These are phyloP conservation scores for Lanius ludovicianus DNA, from an alignment of 2,113 vertebrate genomes.

Conservation along the genomic window DNA sequence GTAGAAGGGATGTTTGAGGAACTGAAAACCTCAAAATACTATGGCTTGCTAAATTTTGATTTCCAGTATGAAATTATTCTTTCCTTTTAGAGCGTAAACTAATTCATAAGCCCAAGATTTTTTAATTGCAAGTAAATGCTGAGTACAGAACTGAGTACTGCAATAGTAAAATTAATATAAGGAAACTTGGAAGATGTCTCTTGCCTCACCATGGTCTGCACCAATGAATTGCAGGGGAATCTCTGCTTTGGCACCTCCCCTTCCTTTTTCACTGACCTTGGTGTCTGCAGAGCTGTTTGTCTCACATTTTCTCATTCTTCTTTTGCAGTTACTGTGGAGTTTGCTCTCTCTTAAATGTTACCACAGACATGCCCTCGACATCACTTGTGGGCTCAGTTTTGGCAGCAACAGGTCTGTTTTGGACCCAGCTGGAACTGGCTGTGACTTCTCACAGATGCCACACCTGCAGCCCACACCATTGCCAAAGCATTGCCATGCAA, in stretches of 20 bases:
- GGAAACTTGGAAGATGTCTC: neutral
- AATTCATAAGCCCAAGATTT: neutral
- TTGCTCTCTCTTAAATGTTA: neutral
- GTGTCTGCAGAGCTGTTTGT: neutral
- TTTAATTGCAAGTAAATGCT: neutral
- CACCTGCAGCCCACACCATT: accelerated
- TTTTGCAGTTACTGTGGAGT: neutral
- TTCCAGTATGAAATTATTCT: neutral
- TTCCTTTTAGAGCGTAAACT: neutral
- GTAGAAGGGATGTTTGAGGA: neutral
- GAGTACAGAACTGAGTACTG: neutral
- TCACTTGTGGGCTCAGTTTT: neutral
- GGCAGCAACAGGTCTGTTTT: neutral
- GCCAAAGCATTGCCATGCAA: neutral
- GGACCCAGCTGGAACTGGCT: neutral
- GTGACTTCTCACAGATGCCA: neutral
- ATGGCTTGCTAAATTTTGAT: neutral
- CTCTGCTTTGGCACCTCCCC: accelerated
- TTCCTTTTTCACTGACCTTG: neutral
- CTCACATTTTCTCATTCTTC: neutral
- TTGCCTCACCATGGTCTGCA: neutral
- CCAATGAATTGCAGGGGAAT: neutral
- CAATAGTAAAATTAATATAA: neutral
- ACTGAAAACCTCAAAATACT: neutral
- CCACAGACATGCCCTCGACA: neutral